phyloP scores from a whole-genome alignment of 2,797 vertebrate species.

The Discoglossus pictus region DNA sequence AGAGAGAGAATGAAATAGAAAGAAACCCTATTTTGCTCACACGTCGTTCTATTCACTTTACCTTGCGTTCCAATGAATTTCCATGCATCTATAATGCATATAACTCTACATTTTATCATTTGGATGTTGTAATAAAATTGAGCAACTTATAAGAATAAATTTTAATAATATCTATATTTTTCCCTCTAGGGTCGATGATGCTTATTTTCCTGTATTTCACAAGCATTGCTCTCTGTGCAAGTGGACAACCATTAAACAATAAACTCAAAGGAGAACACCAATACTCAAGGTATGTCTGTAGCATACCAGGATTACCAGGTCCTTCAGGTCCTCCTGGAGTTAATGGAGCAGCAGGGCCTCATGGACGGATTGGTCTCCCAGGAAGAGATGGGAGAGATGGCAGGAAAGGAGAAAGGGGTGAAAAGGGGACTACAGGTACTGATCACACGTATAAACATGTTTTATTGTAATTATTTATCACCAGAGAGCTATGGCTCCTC shows the following conservation, averaged over 20 bases:
- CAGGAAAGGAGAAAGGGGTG: conserved; percentile 91
- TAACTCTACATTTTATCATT: too few relatives aligned
- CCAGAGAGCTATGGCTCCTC: too few relatives aligned
- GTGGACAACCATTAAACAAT: conserved; percentile 76
- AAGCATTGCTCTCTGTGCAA: conserved; percentile 82
- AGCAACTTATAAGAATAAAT: too few relatives aligned
- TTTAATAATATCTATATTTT: conserved; percentile 41
- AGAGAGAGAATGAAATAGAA: too few relatives aligned
- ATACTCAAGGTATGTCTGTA: conserved; percentile 84
- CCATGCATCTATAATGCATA: too few relatives aligned
- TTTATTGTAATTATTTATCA: neutral
- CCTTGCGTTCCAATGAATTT: too few relatives aligned
- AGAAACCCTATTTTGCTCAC: too few relatives aligned
- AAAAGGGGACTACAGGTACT: conserved; percentile 90
- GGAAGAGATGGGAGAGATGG: conserved; percentile 98
- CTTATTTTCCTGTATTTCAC: conserved; percentile 79
- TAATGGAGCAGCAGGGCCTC: conserved; percentile 76
- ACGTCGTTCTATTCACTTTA: too few relatives aligned
- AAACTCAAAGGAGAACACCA: conserved; percentile 79
- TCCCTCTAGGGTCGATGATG: conserved; percentile 81
- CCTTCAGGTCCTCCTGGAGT: conserved; percentile 79
- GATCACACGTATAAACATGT: conserved; percentile 49
- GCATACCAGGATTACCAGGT: conserved; percentile 86
- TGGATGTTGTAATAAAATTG: too few relatives aligned
- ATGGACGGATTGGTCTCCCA: conserved; percentile 88